Conservation (phyloP, 2,113 vertebrate genomes). For the Abramis brama region DNA sequence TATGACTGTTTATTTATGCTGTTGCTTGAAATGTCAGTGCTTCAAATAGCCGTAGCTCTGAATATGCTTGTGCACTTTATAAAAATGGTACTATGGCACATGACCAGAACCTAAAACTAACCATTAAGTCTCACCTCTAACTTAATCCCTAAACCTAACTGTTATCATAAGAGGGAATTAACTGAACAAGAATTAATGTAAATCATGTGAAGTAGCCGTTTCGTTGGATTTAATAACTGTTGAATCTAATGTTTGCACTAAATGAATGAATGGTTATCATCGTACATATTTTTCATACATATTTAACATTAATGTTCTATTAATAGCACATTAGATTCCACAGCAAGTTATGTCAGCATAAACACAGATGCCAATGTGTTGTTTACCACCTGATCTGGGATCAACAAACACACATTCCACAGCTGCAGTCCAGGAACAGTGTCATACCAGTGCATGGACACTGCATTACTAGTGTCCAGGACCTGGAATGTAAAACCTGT, state of each 20-base stretch:
- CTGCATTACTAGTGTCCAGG: slow-evolving; percentile 22
- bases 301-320: background rate
- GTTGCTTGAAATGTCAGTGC: slow-evolving; percentile 52
- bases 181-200: background rate
- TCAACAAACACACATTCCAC: slow-evolving; percentile 40
- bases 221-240: background rate
- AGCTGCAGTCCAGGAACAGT: slow-evolving; percentile 20
- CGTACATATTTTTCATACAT: background rate
- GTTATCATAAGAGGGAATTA: background rate
- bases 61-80: slow-evolving; percentile 19
- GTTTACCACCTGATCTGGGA: slow-evolving; percentile 22
- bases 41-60: slow-evolving; percentile 54
- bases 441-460: slow-evolving; percentile 23
- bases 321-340: background rate
- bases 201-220: background rate
- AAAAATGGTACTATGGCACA: background rate
- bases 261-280: background rate
- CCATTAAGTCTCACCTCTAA: background rate
- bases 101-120: background rate
- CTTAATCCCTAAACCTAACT: background rate
- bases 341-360: background rate
- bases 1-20: slow-evolving; percentile 54
- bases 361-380: slow-evolving; percentile 29
- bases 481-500: slow-evolving; percentile 23
- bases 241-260: background rate